Base-by-base conservation (phyloP, 2,113 vertebrate species). In the Sula dactylatra region DNA sequence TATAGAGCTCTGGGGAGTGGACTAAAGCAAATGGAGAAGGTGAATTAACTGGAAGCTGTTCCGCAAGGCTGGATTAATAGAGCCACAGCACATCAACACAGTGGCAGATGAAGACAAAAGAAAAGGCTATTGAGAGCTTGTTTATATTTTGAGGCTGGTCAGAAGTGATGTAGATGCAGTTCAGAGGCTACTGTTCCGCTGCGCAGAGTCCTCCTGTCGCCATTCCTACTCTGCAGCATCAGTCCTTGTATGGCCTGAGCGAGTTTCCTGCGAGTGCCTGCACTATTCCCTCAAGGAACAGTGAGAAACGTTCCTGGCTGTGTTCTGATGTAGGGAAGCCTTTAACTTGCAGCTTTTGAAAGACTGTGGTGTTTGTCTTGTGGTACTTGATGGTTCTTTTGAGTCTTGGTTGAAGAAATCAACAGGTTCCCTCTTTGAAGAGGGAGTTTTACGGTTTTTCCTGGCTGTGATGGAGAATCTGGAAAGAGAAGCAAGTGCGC, bases 251-350 rank as follows among this genome's bases (percentile, higher is more conserved):
- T 13, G 27, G 50, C 76, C 7, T 2, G 5, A 26, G 55, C 0
- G 2, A 22, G 21, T 4, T n/a, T 36, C 34, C 82, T 38, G 45
- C 0, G 0, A 18, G 56, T 0, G 1, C 45, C 62, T 1, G 21
- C 19, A 0, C 66, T 47, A 12, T 32, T 74, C 25, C 49, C 0
- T 0, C 15, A 1, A 13, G 52, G 56, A 67, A 2, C 0, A 8
- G 49, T 2, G 64, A 18, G 81, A 40, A 2, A 29, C 3, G 0
- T 42, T 85, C 32, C 52, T 49, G 71, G 15, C 31, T 0, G 2
- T n/a, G 34, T 36, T 18, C 50, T 66, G 36, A 9, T 13, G 19
- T 4, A 16, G 38, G 24, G 22, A 11, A 62, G 34, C 65, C 47
- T 50, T 61, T 20, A 59, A 11, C 52, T 55, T 10, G 36, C 19